These are phyloP conservation scores for Cebidichthys violaceus DNA, from an alignment of 2,113 vertebrate genomes.

Conservation along the genomic window DNA sequence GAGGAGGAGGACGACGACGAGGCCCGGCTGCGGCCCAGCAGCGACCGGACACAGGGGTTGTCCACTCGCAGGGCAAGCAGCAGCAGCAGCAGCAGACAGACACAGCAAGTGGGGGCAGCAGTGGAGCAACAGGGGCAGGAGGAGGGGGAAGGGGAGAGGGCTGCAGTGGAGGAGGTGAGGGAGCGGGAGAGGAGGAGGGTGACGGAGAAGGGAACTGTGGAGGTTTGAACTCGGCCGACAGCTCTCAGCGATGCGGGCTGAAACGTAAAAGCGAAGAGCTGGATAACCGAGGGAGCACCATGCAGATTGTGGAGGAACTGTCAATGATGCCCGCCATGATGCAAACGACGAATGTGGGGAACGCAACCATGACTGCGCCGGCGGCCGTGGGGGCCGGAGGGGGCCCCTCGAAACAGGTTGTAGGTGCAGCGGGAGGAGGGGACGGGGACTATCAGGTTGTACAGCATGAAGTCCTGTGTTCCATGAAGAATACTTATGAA, in stretches of 20 bases:
- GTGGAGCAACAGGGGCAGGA: conserved; percentile 83
- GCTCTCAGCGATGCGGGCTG: conserved; percentile 95
- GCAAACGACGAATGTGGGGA: conserved; percentile 92
- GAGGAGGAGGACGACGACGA: conserved; percentile 36
- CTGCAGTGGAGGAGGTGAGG: conserved; percentile 72
- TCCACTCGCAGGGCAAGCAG: conserved; percentile 75
- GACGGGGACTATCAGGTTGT: conserved; percentile 98
- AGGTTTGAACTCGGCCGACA: conserved; percentile 87
- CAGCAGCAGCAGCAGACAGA: conserved; percentile 75
- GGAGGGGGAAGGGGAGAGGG: conserved; percentile 84
- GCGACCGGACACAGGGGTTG: conserved; percentile 64
- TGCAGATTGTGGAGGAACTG: conserved; percentile 99
- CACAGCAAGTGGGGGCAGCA: conserved; percentile 80
- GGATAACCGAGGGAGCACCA: conserved; percentile 89
- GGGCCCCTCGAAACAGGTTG: conserved; percentile 86
- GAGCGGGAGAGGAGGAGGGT: conserved; percentile 66
- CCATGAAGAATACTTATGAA: conserved; percentile 97
- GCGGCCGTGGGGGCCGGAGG: conserved; percentile 72
- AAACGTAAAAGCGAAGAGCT: conserved; percentile 99
- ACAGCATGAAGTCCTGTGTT: conserved; percentile 96
- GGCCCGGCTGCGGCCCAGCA: conserved; percentile 64
- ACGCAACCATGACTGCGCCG: conserved; percentile 88
- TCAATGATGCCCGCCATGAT: conserved; percentile 98
- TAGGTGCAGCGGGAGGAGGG: conserved; percentile 84
- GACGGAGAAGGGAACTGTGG: conserved; percentile 80